These are phyloP conservation scores for Prunella strophiata DNA, from an alignment of 2,797 vertebrate species.

Conservation along the genomic window DNA sequence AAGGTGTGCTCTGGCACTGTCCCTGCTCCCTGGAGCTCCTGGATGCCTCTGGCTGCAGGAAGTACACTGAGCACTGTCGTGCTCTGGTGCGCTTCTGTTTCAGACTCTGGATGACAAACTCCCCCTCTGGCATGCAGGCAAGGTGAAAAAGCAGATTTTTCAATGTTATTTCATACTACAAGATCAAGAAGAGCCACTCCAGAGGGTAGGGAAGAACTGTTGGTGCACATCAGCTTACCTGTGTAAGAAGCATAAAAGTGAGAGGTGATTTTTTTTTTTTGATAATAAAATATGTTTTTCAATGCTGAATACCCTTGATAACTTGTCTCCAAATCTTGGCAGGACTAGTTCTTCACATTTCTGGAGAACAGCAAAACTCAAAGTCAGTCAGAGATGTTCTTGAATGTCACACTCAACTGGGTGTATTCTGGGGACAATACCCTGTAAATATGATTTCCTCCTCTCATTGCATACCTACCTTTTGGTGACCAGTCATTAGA, in stretches of 20 bases:
- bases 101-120: neutral
- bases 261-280: neutral
- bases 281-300: neutral
- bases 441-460: neutral
- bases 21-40: neutral
- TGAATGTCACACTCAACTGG: neutral
- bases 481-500: neutral
- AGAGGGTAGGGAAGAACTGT: neutral
- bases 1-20: neutral
- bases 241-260: neutral
- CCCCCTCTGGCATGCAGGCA: neutral
- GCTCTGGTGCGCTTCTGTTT: neutral
- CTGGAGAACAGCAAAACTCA: neutral
- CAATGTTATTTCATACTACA: neutral
- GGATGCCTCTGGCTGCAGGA: neutral
- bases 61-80: neutral
- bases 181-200: neutral
- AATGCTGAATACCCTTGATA: neutral
- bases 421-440: neutral
- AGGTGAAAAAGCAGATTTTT: neutral
- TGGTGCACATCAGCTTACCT: neutral
- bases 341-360: neutral
- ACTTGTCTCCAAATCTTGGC: neutral
- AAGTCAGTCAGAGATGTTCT: neutral
- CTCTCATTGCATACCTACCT: neutral